Conservation (phyloP, 2,888 invertebrate species). For the Cosmorhoe ocellata region DNA sequence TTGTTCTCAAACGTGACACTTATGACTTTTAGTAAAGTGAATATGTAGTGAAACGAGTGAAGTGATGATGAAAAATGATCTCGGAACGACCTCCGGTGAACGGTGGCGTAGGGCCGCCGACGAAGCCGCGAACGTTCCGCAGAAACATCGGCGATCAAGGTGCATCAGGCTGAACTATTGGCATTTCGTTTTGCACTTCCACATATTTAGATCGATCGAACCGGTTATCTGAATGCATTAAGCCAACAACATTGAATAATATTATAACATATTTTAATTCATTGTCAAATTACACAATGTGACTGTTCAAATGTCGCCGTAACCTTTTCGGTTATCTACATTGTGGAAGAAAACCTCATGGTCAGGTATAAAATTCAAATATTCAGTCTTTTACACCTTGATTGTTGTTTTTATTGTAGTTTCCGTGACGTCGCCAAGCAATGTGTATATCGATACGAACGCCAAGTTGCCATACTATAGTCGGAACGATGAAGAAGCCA, state of each 20-base stretch:
- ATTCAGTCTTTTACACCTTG: conserved; percentile 43
- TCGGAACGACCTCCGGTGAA: conserved; percentile 71
- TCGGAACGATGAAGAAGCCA: conserved; percentile 66
- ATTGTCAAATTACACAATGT: conserved; percentile 15
- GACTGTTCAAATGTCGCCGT: conserved; percentile 13
- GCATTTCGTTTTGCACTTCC: conserved; percentile 35
- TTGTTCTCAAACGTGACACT: conserved; percentile 36
- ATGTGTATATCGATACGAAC: conserved; percentile 76
- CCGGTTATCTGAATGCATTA: conserved; percentile 31
- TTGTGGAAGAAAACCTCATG: conserved; percentile 17
- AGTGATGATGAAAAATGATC: conserved; percentile 75
- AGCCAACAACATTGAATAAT: conserved; percentile 7
- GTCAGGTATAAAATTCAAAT: conserved; percentile 14
- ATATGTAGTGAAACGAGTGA: conserved; percentile 52
- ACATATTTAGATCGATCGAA: conserved; percentile 32
- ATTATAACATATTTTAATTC: conserved; percentile 3
- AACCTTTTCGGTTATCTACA: conserved; percentile 27
- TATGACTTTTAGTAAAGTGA: conserved; percentile 39
- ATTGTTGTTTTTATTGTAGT: conserved; percentile 61
- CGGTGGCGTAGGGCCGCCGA: conserved; percentile 67
- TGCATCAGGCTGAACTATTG: conserved; percentile 53
- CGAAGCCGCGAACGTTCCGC: conserved; percentile 77
- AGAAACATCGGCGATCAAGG: conserved; percentile 84
- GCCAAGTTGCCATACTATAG: conserved; percentile 71
- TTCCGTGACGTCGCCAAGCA: conserved; percentile 81